These are phyloP conservation scores for Fopius arisanus DNA, from an alignment of 1,140 invertebrate species.

Conservation along the genomic window DNA sequence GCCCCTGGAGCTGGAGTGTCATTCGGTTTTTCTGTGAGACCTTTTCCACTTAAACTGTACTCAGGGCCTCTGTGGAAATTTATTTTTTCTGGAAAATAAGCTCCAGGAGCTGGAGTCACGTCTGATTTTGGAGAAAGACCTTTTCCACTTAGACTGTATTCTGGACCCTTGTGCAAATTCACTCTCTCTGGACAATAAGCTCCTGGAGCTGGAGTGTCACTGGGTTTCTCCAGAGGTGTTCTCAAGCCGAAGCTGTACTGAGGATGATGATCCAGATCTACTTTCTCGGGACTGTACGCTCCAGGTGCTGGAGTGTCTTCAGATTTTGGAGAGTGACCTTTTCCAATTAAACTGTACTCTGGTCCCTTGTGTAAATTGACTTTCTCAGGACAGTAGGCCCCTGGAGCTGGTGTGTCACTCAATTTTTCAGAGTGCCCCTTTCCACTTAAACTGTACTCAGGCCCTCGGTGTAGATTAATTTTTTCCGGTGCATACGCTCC, in stretches of 20 bases:
- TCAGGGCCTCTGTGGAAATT: conserved; percentile 37
- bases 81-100: conserved; percentile 45
- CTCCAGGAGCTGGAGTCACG: conserved; percentile 40
- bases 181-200: conserved; percentile 71
- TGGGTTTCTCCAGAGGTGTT: conserved; percentile 45
- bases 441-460: conserved; percentile 44
- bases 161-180: conserved; percentile 35
- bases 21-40: conserved; percentile 39
- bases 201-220: conserved; percentile 67
- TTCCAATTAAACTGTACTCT: conserved; percentile 36
- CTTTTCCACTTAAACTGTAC: conserved; percentile 43
- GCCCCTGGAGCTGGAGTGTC: conserved; percentile 84
- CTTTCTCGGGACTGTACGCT: conserved; percentile 70
- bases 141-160: conserved; percentile 43
- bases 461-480: conserved; percentile 66
- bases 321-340: conserved; percentile 42
- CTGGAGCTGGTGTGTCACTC: conserved; percentile 65
- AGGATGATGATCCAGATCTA: conserved; percentile 47
- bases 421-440: conserved; percentile 64
- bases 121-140: conserved; percentile 38
- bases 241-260: conserved; percentile 36
- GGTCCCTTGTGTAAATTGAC: conserved; percentile 49
- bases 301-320: conserved; percentile 66
- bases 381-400: conserved; percentile 71
- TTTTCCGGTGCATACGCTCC: conserved; percentile 68